These are phyloP conservation scores for Icerya purchasi DNA, from an alignment of 2,888 invertebrate species.

Conservation along the genomic window DNA sequence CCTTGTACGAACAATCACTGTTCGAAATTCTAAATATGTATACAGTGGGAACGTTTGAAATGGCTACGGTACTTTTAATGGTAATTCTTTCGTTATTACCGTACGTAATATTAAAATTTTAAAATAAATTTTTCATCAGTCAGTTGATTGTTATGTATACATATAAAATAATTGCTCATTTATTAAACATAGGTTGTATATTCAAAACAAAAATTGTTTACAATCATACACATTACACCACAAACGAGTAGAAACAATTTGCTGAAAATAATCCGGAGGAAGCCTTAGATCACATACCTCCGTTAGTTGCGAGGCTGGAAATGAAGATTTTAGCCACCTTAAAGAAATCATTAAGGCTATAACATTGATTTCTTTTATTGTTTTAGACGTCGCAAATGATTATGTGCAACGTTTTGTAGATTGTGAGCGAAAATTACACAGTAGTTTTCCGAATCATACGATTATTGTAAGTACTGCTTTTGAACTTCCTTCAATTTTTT, in stretches of 20 bases:
- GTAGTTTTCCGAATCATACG: conserved; percentile 55
- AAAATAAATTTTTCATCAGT: too few relatives aligned
- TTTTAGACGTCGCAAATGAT: conserved; percentile 83
- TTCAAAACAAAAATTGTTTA: conserved; percentile 61
- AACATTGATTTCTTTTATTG: conserved; percentile 54
- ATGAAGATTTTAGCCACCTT: conserved; percentile 55
- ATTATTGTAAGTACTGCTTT: conserved; percentile 80
- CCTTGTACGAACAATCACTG: conserved; percentile 52
- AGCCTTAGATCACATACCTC: conserved; percentile 49
- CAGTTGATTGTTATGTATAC: too few relatives aligned
- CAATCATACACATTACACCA: conserved; percentile 75
- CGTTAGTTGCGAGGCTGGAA: conserved; percentile 68
- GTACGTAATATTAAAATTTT: too few relatives aligned
- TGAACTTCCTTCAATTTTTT: too few relatives aligned
- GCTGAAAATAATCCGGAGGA: conserved; percentile 40
- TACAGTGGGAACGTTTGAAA: conserved; percentile 87
- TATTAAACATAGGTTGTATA: too few relatives aligned
- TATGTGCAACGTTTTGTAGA: conserved; percentile 84
- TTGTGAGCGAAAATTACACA: conserved; percentile 60
- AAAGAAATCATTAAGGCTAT: conserved; percentile 42
- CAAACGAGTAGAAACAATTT: conserved; percentile 62
- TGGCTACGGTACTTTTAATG: conserved; percentile 63
- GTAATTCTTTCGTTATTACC: too few relatives aligned
- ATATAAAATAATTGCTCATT: too few relatives aligned
- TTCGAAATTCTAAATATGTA: conserved; percentile 89